Evolutionary conservation across 1,140 invertebrate species (phyloP).

Genomic region (Chrysoperla carnea): DNA sequence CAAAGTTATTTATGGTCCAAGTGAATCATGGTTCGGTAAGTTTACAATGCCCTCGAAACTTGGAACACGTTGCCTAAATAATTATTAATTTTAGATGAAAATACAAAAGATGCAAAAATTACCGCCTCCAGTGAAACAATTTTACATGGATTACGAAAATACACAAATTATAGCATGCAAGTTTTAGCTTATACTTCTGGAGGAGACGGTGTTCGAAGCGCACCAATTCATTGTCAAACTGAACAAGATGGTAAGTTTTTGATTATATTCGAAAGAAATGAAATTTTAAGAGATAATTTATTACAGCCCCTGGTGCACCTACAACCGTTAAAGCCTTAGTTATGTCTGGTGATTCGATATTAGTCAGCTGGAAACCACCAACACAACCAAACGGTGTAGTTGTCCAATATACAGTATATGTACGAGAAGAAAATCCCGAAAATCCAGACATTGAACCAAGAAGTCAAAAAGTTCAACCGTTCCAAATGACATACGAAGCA

Average conservation of each 20-base stretch:
- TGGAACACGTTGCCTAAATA: neutral
- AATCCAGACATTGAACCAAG: constrained; percentile 28
- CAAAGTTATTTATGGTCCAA: constrained; percentile 88
- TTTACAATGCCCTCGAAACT: constrained; percentile 11
- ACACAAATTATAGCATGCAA: constrained; percentile 94
- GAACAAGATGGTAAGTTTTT: constrained; percentile 72
- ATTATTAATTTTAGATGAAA: constrained; percentile 48
- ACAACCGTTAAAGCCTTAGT: constrained; percentile 82
- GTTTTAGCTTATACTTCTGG: constrained; percentile 86
- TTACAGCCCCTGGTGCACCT: constrained; percentile 76
- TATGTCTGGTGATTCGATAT: constrained; percentile 76
- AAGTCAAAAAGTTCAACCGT: constrained; percentile 44
- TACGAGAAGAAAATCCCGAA: constrained; percentile 53
- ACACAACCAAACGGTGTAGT: constrained; percentile 83
- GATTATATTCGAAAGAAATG: neutral
- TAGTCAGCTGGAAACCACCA: constrained; percentile 87
- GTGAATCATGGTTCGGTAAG: constrained; percentile 78
- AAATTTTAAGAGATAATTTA: neutral
- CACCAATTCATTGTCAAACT: constrained; percentile 83
- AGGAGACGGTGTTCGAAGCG: constrained; percentile 85
- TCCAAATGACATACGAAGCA: constrained; percentile 53
- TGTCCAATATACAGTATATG: constrained; percentile 85
- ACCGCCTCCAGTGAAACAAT: constrained; percentile 84
- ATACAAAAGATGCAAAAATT: constrained; percentile 78
- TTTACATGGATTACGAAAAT: constrained; percentile 81